These are phyloP conservation scores for Aeoliscus strigatus DNA, from an alignment of 2,797 vertebrate genomes.

Conservation along the genomic window DNA sequence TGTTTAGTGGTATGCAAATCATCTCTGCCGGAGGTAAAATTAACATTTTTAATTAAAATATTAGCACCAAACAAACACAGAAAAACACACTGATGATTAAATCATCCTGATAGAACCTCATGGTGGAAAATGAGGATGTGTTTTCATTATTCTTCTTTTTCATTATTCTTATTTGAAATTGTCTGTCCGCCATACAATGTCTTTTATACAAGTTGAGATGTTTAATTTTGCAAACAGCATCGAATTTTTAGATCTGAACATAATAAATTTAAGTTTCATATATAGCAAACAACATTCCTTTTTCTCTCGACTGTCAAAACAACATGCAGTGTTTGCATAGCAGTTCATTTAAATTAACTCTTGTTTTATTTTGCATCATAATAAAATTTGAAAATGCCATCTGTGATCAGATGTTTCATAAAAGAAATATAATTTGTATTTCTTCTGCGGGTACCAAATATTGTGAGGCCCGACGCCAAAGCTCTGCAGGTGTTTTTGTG, in stretches of 20 bases:
- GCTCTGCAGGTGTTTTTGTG: constrained; percentile 17
- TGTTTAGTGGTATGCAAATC: constrained; percentile 81
- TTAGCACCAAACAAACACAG: constrained; percentile 83
- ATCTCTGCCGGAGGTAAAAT: constrained; percentile 79
- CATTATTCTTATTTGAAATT: constrained; percentile 13
- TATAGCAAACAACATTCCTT: neutral
- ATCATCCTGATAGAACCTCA: constrained; percentile 72
- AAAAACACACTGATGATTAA: constrained; percentile 86
- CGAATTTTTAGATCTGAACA: constrained; percentile 2
- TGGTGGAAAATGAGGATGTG: constrained; percentile 45
- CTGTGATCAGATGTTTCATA: constrained; percentile 30
- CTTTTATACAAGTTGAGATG: neutral
- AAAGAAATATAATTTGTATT: constrained; percentile 6
- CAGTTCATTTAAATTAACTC: neutral
- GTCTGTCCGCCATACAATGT: neutral
- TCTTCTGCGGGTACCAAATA: constrained; percentile 13
- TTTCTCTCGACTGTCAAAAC: constrained; percentile 4
- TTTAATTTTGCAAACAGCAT: neutral
- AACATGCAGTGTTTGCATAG: constrained; percentile 4
- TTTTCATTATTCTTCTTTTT: constrained; percentile 29
- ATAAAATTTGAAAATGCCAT: constrained; percentile 8
- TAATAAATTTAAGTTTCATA: neutral
- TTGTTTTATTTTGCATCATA: constrained; percentile 7
- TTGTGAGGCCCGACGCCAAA: constrained; percentile 2
- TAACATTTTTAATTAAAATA: constrained; percentile 87